Conservation (phyloP, 2,888 invertebrate genomes). For the Meliscaeva auricollis region DNA sequence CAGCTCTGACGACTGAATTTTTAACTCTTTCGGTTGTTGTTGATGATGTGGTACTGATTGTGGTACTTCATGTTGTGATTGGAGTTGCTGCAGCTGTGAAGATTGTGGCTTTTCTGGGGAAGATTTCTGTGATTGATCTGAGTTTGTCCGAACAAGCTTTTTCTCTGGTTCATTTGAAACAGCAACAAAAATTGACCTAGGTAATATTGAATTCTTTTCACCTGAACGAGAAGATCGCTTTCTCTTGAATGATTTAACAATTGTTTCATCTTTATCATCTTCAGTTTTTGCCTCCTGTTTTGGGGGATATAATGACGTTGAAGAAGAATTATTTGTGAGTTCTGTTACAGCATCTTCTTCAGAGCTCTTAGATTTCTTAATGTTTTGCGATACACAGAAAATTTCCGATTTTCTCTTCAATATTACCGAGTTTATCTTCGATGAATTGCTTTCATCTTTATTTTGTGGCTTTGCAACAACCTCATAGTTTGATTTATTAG, state of each 20-base stretch:
- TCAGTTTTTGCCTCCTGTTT: constrained; percentile 55
- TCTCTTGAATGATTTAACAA: neutral
- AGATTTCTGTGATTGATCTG: too few species aligned
- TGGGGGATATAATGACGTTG: constrained; percentile 67
- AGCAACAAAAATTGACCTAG: neutral
- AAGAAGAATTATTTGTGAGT: neutral
- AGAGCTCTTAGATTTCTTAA: constrained; percentile 78
- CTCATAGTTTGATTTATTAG: constrained; percentile 80
- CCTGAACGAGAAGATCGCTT: constrained; percentile 35
- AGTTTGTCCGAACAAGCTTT: too few species aligned
- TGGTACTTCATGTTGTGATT: neutral
- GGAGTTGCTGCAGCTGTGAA: neutral
- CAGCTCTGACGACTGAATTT: too few species aligned
- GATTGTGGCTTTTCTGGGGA: neutral
- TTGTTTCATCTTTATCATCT: neutral
- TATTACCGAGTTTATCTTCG: constrained; percentile 81
- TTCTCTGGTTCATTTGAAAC: constrained; percentile 41
- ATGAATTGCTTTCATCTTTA: constrained; percentile 79
- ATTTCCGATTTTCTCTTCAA: constrained; percentile 81
- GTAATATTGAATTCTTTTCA: neutral
- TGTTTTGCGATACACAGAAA: constrained; percentile 63
- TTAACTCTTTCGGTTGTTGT: neutral
- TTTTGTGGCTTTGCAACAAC: constrained; percentile 79
- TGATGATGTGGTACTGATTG: neutral
- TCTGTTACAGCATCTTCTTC: constrained; percentile 36